Conservation (phyloP, 1,140 invertebrate genomes). For the Aphidius ervi region DNA sequence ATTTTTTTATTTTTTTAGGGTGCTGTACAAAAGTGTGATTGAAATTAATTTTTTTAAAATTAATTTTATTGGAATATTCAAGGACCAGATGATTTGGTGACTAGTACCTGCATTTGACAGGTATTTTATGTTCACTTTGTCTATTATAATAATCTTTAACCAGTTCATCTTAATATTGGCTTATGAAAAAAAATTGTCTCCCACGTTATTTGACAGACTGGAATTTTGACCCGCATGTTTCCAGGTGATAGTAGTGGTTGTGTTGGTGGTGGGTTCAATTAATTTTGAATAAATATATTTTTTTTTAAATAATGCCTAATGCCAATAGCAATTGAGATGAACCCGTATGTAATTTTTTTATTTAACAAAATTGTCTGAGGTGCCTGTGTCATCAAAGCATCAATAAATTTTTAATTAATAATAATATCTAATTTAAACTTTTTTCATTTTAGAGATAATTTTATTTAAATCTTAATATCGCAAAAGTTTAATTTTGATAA, state of each 20-base stretch:
- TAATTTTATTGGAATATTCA: not conserved
- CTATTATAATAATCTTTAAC: not conserved
- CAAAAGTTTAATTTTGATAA: too few relatives aligned
- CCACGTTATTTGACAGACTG: constrained; percentile 12
- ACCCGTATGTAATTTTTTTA: too few relatives aligned
- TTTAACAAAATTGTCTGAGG: too few relatives aligned
- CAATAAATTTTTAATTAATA: too few relatives aligned
- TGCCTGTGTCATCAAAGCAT: too few relatives aligned
- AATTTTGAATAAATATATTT: constrained; percentile 9
- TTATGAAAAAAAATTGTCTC: constrained; percentile 9
- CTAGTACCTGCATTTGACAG: constrained; percentile 33
- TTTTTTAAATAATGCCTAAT: too few relatives aligned
- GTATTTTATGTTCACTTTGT: not conserved
- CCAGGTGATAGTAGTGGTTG: constrained; percentile 32
- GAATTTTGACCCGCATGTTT: constrained; percentile 35
- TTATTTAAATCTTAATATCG: too few relatives aligned
- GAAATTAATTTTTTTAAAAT: not conserved
- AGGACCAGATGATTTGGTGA: not conserved
- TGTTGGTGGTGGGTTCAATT: too few relatives aligned
- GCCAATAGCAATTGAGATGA: too few relatives aligned
- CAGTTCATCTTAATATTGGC: constrained; percentile 16
- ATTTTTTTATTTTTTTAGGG: too few relatives aligned
- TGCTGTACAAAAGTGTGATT: not conserved
- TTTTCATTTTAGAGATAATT: too few relatives aligned
- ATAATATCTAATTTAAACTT: too few relatives aligned